phyloP scores from a whole-genome alignment of 53 echinoderm and acorn worm genomes.

The Holothuria scabra region DNA sequence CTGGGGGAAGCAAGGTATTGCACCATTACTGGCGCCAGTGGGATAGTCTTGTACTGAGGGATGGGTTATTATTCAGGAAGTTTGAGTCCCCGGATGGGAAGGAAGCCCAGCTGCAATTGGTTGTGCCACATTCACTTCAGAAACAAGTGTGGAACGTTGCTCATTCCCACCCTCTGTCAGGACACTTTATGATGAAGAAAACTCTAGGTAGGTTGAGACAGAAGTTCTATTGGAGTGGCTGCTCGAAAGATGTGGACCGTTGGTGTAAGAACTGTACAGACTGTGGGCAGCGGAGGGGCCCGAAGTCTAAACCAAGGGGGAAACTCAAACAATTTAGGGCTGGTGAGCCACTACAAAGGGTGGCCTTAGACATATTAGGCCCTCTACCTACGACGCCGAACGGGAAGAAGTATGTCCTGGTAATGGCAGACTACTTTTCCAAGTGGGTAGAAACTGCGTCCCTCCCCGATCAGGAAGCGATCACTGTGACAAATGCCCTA shows the following conservation, averaged over 20 bases:
- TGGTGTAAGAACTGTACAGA: slow-evolving; percentile 2
- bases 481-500: not conserved
- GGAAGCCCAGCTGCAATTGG: not conserved
- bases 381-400: not conserved
- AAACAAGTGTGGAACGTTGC: slow-evolving; percentile 1
- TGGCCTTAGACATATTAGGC: not conserved
- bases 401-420: slow-evolving; percentile 22
- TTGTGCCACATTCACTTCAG: not conserved
- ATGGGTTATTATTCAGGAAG: not conserved
- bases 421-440: slow-evolving; percentile 4
- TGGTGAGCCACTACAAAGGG: slow-evolving; percentile 3
- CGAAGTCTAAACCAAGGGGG: not conserved
- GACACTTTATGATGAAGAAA: not conserved
- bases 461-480: not conserved
- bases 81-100: slow-evolving; percentile 4
- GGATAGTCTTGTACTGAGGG: slow-evolving; percentile 1
- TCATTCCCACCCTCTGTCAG: slow-evolving; percentile 9
- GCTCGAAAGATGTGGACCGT: not conserved
- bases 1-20: not conserved
- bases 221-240: slow-evolving; percentile 31
- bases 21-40: slow-evolving; percentile 26
- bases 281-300: not conserved
- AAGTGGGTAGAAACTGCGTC: slow-evolving; percentile 11
- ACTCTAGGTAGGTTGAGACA: not conserved
- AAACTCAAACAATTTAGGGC: not conserved